These are phyloP conservation scores for Acheta domesticus DNA, from an alignment of 2,888 invertebrate species.

Conservation along the genomic window DNA sequence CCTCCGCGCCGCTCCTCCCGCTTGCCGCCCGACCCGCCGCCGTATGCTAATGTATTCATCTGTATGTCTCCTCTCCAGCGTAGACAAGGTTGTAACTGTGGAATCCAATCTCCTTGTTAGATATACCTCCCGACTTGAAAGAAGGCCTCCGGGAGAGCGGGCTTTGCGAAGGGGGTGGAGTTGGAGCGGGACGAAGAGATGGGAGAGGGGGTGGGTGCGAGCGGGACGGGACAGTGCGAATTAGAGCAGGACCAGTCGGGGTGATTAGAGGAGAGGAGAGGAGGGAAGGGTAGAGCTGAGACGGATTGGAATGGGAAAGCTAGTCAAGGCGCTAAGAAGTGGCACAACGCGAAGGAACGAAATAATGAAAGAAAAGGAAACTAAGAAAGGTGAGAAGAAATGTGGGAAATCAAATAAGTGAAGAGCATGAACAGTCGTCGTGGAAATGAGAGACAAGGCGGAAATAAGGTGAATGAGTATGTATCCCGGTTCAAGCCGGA, in stretches of 20 bases:
- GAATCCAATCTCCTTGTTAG: constrained; percentile 18
- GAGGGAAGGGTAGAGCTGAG: background rate
- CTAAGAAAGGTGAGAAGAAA: background rate
- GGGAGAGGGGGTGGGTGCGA: background rate
- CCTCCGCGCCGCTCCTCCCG: background rate
- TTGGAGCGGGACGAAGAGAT: background rate
- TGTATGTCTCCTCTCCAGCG: constrained; percentile 9
- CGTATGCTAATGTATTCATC: constrained; percentile 18
- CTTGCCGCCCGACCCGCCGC: background rate
- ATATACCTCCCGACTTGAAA: constrained; percentile 1
- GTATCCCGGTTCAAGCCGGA: too few species aligned
- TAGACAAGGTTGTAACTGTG: constrained; percentile 10
- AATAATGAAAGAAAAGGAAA: background rate
- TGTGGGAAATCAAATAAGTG: background rate
- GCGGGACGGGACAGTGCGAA: background rate
- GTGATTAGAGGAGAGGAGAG: background rate
- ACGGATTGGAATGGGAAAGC: background rate
- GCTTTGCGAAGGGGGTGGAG: background rate
- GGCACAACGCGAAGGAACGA: too few species aligned
- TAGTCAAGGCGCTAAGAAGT: too few species aligned
- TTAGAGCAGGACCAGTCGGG: background rate
- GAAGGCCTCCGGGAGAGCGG: background rate
- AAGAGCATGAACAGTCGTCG: too few species aligned
- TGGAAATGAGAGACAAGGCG: too few species aligned
- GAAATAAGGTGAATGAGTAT: too few species aligned